Base-by-base conservation (phyloP, 2,113 vertebrate genomes). In the Zosterops lateralis region DNA sequence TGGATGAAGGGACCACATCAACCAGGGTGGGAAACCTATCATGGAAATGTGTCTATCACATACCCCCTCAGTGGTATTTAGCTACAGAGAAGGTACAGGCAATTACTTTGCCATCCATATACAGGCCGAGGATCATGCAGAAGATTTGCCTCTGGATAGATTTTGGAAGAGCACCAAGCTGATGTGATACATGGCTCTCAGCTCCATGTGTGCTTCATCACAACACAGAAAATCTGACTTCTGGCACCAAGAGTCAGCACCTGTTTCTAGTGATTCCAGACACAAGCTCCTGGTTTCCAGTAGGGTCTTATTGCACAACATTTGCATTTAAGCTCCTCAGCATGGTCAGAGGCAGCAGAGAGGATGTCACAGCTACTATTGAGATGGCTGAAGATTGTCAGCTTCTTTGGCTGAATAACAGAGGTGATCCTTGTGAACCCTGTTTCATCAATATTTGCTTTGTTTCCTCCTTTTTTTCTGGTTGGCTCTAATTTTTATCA, bases 401-500 rank as follows among this genome's bases (percentile, higher is more conserved):
- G 18, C 12, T 88, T 54, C 38, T 26, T 51, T 89, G 44, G 51
- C 60, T 68, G 24, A 80, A 26, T 47, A 75, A 53, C 2, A 7
- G 68, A 53, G 17, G 17, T 40, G 9, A 56, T 38, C 31, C n/a
- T 89, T 7, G 12, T 3, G 3, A 72, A 72, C 7, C 5, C 19
- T 45, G 20, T 85, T 95, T 78, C 53, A 56, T 83, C 77, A 96
- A 28, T 88, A 62, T 93, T 95, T 96, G 53, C 47, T 79, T 32
- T 78, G 31, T 56, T 85, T 75, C 68, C 22, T 94, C 56, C 19
- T 50, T 47, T 71, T 18, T 58, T 85, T n/a, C n/a, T 56, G 5
- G 7, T 87, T 89, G 71, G 14, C 31, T 70, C 8, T 79, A 54
- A 36, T 74, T 66, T 92, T 89, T 94, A 75, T 90, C 79, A 2